These are phyloP conservation scores for Cephus nigrinus DNA, from an alignment of 2,888 invertebrate genomes.

Conservation along the genomic window DNA sequence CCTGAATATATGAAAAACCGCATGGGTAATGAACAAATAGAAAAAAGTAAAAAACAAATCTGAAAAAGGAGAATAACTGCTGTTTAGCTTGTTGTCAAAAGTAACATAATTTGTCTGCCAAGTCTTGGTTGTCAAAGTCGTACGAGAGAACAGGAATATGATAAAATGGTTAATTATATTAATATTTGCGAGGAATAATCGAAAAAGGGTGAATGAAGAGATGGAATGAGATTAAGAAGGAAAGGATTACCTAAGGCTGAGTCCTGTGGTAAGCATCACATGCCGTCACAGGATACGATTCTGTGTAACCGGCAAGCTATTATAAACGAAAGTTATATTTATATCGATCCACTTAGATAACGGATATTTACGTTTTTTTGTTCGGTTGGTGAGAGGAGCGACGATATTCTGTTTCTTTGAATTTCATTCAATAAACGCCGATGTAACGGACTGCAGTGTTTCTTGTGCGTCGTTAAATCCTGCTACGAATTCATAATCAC, in stretches of 20 bases:
- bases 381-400: slow-evolving; percentile 33
- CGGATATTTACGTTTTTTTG: slow-evolving; percentile 51
- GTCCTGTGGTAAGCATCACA: slow-evolving; percentile 31
- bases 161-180: not conserved
- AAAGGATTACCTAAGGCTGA: slow-evolving; percentile 18
- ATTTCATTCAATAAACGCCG: slow-evolving; percentile 46
- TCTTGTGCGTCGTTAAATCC: not conserved
- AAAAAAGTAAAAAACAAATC: not conserved
- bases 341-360: slow-evolving; percentile 58
- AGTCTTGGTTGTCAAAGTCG: not conserved
- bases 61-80: not conserved
- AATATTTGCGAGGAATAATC: not conserved
- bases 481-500: not conserved
- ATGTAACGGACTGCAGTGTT: slow-evolving; percentile 25
- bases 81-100: not conserved
- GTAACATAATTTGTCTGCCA: not conserved
- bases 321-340: slow-evolving; percentile 58
- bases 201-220: not conserved
- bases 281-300: slow-evolving; percentile 45
- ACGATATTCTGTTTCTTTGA: slow-evolving; percentile 37
- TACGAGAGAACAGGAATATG: not conserved
- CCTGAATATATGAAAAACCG: not conserved
- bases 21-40: not conserved
- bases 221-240: slow-evolving; percentile 11
- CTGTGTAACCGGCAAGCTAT: slow-evolving; percentile 4